Percentiles rank a stretch among this genome's conserved stretches.
These are phyloP conservation scores for Loris lydekkerianus DNA, from an alignment of 2,797 vertebrate species.

Conservation along the genomic window DNA sequence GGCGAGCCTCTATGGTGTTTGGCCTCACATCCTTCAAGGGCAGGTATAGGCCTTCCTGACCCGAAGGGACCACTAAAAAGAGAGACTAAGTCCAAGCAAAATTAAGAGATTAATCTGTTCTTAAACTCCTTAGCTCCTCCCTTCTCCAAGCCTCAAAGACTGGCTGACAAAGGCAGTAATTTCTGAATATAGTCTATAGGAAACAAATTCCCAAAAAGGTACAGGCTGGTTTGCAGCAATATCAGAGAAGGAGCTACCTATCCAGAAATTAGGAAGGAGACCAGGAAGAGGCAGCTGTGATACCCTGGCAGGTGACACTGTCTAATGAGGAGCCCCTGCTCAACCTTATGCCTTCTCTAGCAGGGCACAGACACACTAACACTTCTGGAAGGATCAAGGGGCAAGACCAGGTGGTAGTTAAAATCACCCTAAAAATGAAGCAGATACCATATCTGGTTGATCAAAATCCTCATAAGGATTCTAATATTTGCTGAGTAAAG, in stretches of 20 bases:
- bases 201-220: neutral
- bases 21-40: neutral
- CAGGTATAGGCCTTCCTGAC: neutral
- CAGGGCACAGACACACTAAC: neutral
- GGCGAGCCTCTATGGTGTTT: neutral
- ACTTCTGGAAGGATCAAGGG: slow-evolving; percentile 13
- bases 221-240: neutral
- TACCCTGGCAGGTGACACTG: neutral
- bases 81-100: neutral
- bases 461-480: neutral
- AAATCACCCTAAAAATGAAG: slow-evolving; percentile 26
- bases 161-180: neutral
- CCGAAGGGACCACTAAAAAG: neutral
- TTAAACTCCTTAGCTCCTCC: neutral
- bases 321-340: neutral
- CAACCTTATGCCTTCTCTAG: neutral
- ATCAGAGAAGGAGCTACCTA: neutral
- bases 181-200: neutral
- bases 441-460: neutral
- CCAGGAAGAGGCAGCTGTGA: neutral
- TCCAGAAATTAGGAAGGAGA: neutral
- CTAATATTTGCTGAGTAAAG: neutral
- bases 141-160: neutral
- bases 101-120: neutral
- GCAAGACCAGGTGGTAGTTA: neutral